phyloP scores from a whole-genome alignment of 2,888 invertebrate species.

The Eupithecia subfuscata region DNA sequence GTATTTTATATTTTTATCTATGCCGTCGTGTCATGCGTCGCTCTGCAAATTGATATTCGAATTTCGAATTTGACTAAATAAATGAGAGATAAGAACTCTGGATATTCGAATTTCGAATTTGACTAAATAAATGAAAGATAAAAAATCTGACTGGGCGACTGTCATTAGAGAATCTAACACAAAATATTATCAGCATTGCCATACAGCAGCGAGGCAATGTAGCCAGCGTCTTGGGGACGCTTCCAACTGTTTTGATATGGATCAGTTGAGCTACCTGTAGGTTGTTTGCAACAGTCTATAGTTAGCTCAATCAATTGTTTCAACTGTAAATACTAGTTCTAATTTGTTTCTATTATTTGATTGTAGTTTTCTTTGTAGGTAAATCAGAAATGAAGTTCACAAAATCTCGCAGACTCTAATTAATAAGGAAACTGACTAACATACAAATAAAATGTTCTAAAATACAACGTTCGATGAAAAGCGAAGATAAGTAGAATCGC shows the following conservation, averaged over 20 bases:
- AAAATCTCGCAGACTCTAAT: neutral
- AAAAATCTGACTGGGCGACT: neutral
- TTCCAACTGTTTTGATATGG: too few relatives aligned
- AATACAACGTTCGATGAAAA: neutral
- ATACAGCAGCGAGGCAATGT: too few relatives aligned
- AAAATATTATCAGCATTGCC: too few relatives aligned
- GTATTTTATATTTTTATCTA: constrained; percentile 76
- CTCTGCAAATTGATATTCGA: constrained; percentile 81
- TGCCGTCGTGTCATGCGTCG: constrained; percentile 58
- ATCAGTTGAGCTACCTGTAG: too few relatives aligned
- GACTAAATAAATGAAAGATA: neutral
- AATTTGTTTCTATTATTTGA: too few relatives aligned
- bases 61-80: constrained; percentile 66
- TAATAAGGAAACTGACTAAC: neutral
- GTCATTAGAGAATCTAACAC: neutral
- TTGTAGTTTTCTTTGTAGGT: too few relatives aligned
- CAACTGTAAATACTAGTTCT: too few relatives aligned
- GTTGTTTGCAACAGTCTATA: too few relatives aligned
- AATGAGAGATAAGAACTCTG: neutral
- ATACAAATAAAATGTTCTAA: neutral
- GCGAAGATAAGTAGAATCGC: neutral
- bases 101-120: constrained; percentile 81
- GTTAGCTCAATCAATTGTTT: too few relatives aligned
- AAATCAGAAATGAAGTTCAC: neutral
- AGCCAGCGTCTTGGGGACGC: too few relatives aligned